Conservation (phyloP, 2,888 invertebrate genomes). For the Pterostichus niger region DNA sequence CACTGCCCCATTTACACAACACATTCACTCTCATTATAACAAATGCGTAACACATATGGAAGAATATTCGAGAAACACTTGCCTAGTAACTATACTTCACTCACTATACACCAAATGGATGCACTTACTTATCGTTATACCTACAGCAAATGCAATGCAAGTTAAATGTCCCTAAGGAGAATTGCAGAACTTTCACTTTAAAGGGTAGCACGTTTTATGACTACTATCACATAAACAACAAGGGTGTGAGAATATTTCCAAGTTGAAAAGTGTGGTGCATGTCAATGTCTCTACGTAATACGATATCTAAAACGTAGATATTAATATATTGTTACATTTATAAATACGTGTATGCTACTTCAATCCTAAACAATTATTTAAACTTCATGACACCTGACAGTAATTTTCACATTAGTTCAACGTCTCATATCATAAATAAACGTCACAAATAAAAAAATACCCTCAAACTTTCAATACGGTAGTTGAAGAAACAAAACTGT, state of each 20-base stretch:
- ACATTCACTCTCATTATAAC: conserved; percentile 18
- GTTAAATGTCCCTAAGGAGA: too few species aligned
- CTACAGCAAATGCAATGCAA: neutral
- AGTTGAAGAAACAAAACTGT: conserved; percentile 20
- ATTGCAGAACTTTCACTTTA: neutral
- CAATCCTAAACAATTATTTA: neutral
- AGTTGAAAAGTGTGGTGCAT: neutral
- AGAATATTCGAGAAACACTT: conserved; percentile 11
- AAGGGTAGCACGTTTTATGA: neutral
- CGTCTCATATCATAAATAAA: conserved; percentile 32
- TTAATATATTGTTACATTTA: conserved; percentile 2
- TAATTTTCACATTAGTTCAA: conserved; percentile 42
- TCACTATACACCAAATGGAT: neutral
- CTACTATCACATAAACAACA: neutral
- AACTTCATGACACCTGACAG: conserved; percentile 2
- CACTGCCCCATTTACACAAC: conserved; percentile 41
- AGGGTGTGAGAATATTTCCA: conserved; percentile 14
- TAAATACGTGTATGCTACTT: conserved; percentile 3
- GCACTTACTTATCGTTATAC: too few species aligned
- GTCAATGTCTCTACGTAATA: conserved; percentile 26
- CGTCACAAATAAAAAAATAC: conserved; percentile 34
- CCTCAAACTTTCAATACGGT: conserved; percentile 4
- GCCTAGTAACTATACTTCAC: neutral
- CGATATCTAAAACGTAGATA: conserved; percentile 1
- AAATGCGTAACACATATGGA: conserved; percentile 12